Percentiles rank a stretch among this genome's conserved stretches.
These are phyloP conservation scores for Chaetorhynchus papuensis DNA, from an alignment of 2,113 vertebrate genomes.

Conservation along the genomic window DNA sequence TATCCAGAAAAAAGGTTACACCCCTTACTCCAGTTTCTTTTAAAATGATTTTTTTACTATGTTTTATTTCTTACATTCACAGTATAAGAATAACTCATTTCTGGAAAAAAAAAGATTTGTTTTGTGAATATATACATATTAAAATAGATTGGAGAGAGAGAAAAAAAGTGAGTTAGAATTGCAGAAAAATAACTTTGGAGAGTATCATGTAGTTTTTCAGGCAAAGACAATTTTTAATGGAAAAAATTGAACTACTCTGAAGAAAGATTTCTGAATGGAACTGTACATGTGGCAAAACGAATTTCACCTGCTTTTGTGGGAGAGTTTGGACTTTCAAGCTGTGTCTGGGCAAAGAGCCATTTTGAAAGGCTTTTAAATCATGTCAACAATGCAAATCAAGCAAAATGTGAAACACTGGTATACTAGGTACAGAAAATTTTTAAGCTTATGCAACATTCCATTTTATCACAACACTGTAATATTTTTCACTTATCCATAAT, in stretches of 20 bases:
- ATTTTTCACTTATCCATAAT: neutral
- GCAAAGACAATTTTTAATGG: neutral
- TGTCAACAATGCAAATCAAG: neutral
- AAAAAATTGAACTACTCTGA: neutral
- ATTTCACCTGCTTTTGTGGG: constrained; percentile 19
- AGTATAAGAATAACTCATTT: neutral
- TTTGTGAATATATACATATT: neutral
- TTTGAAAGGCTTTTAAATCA: neutral
- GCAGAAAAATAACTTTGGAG: neutral
- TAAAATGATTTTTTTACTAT: neutral
- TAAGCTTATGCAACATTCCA: neutral
- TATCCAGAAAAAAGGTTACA: neutral
- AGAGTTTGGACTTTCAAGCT: constrained; percentile 8
- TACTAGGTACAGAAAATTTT: neutral
- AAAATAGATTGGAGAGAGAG: neutral
- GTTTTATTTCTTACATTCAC: neutral
- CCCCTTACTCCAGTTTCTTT: neutral
- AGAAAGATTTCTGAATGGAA: constrained; percentile 43
- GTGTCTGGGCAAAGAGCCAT: neutral
- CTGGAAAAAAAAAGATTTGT: neutral
- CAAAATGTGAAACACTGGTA: neutral
- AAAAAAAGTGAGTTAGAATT: neutral
- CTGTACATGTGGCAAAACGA: neutral
- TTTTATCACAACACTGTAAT: neutral
- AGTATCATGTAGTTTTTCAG: neutral